These are phyloP conservation scores for Anser cygnoides DNA, from an alignment of 2,113 vertebrate genomes.

Conservation along the genomic window DNA sequence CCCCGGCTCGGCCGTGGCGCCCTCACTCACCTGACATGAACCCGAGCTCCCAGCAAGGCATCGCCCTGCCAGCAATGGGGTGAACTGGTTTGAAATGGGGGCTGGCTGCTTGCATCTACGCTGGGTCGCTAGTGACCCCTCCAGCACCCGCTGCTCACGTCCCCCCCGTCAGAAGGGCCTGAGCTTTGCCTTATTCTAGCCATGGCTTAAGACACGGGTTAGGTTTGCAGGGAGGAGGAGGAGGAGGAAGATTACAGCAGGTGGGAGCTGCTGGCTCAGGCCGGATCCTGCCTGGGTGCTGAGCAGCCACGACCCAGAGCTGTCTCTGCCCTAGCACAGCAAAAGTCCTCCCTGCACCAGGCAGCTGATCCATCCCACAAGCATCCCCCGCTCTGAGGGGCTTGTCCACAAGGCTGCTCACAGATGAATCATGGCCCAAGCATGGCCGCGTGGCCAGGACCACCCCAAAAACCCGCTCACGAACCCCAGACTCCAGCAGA, in stretches of 20 bases:
- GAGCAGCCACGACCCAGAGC: neutral
- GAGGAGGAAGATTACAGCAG: neutral
- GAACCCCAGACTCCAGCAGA: neutral
- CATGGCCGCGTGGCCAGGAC: fast-evolving
- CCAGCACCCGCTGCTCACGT: neutral
- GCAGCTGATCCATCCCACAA: neutral
- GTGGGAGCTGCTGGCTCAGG: neutral
- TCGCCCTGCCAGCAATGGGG: neutral
- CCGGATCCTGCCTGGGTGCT: neutral
- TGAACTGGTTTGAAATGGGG: neutral
- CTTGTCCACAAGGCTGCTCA: neutral
- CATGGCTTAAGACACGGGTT: neutral
- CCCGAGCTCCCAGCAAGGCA: neutral
- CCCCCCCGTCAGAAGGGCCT: neutral
- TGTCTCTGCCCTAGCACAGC: neutral
- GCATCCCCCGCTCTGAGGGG: neutral
- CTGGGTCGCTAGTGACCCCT: neutral
- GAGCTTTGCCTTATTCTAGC: neutral
- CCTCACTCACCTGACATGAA: neutral
- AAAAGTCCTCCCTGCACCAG: neutral
- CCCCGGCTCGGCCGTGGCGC: fast-evolving
- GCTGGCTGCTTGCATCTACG: neutral
- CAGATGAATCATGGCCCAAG: neutral
- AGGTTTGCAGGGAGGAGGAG: neutral
- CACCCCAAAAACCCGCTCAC: neutral